Evolutionary conservation across 2,113 vertebrate genomes (phyloP).

Genomic region (Accipiter virgatus): DNA sequence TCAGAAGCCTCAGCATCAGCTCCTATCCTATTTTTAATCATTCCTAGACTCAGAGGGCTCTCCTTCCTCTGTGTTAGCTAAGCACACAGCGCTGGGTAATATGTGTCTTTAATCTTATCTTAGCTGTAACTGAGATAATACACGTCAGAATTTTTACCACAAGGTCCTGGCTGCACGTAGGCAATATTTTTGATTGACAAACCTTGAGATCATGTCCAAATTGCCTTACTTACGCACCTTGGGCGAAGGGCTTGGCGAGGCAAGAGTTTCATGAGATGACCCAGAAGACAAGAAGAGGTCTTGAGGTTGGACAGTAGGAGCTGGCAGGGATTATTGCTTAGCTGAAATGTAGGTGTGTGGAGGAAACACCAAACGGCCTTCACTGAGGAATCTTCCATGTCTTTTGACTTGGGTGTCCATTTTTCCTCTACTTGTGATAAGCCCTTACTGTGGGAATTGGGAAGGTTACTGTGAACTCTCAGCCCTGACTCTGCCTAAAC

Average conservation of each 20-base stretch:
- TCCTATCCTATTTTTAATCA: constrained; percentile 59
- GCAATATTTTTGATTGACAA: constrained; percentile 53
- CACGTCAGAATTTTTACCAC: background rate
- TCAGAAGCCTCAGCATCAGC: constrained; percentile 67
- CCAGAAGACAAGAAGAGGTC: background rate
- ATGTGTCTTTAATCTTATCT: constrained; percentile 65
- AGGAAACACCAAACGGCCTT: background rate
- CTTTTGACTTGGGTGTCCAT: background rate
- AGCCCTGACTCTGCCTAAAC: background rate
- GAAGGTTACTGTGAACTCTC: background rate
- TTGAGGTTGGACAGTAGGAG: background rate
- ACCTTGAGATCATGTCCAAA: background rate
- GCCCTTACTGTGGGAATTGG: background rate
- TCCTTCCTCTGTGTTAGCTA: constrained; percentile 7
- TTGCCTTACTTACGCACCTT: background rate
- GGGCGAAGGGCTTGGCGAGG: background rate
- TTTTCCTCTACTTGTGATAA: background rate
- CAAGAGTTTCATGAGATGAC: background rate
- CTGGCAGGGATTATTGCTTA: background rate
- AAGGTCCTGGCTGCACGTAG: constrained; percentile 5
- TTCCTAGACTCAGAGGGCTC: constrained; percentile 57
- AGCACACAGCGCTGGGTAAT: constrained; percentile 40
- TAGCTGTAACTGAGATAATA: constrained; percentile 59
- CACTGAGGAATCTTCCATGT: too few species aligned
- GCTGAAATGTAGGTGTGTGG: background rate